Percentiles rank a stretch among this genome's conserved stretches.
phyloP scores from a whole-genome alignment of 2,888 invertebrate genomes.

The Drosophila trichaetosa region DNA sequence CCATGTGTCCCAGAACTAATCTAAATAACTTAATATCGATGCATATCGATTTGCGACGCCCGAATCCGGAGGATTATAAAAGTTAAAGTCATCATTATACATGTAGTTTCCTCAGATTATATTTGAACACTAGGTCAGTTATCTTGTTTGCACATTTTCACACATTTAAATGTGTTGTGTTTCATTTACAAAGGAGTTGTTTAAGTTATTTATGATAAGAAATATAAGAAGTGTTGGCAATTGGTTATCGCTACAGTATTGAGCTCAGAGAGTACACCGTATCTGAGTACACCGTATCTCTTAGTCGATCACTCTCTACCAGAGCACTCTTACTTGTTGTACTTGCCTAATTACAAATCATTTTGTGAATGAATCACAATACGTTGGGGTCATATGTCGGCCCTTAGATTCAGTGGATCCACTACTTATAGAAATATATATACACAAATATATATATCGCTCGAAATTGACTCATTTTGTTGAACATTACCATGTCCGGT shows the following conservation, averaged over 20 bases:
- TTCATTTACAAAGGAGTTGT: neutral
- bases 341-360: constrained; percentile 43
- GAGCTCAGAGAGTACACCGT: neutral
- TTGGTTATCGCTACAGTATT: neutral
- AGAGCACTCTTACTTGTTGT: neutral
- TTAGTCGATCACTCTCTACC: neutral
- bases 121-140: neutral
- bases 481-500: neutral
- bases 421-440: neutral
- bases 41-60: neutral
- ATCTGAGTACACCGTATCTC: neutral
- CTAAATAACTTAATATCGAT: neutral
- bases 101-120: neutral
- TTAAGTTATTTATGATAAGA: neutral
- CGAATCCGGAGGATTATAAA: neutral
- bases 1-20: neutral
- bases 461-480: neutral
- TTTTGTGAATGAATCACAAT: constrained; percentile 61
- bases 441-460: neutral
- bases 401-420: neutral
- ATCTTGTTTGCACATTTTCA: no score
- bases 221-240: neutral
- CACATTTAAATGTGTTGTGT: neutral
- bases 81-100: neutral
- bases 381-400: neutral